Conservation (phyloP, 2,113 vertebrate species). For the Gymnocephalus cernua region DNA sequence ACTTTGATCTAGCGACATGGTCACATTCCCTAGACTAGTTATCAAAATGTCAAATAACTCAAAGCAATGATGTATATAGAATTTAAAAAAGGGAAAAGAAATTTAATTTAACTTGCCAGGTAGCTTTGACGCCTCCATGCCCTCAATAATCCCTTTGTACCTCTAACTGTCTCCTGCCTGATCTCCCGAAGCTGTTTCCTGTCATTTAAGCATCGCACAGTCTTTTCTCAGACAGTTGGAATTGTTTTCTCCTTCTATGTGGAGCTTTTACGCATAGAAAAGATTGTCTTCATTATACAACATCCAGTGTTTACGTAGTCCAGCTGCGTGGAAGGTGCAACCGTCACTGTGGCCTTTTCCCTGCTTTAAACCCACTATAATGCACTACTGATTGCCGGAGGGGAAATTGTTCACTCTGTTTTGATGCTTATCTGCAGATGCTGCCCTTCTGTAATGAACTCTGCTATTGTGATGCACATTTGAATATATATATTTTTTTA, state of each 20-base stretch:
- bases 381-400: slow-evolving; percentile 53
- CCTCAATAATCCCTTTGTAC: slow-evolving; percentile 66
- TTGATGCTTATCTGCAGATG: slow-evolving; percentile 37
- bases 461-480: slow-evolving; percentile 29
- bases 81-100: not conserved
- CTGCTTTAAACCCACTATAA: slow-evolving; percentile 17
- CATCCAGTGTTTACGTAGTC: slow-evolving; percentile 13
- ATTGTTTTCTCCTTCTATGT: slow-evolving; percentile 30
- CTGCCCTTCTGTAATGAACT: slow-evolving; percentile 56
- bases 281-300: slow-evolving; percentile 20
- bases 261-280: slow-evolving; percentile 24
- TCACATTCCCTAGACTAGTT: not conserved
- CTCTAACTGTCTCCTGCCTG: slow-evolving; percentile 32
- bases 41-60: slow-evolving; percentile 26
- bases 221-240: slow-evolving; percentile 29
- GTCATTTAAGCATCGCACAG: slow-evolving; percentile 51
- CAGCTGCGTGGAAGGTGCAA: slow-evolving; percentile 36
- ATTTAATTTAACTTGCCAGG: slow-evolving; percentile 18
- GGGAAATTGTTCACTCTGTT: slow-evolving; percentile 47
- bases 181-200: slow-evolving; percentile 41
- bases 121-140: slow-evolving; percentile 48
- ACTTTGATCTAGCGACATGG: not conserved
- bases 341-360: slow-evolving; percentile 21
- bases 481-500: slow-evolving; percentile 52
- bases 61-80: not conserved